A percentile compares a stretch with the other conserved stretches of the same genome.
Evolutionary conservation across 2,888 invertebrate species (phyloP).

Genomic region (Melolontha melolontha): DNA sequence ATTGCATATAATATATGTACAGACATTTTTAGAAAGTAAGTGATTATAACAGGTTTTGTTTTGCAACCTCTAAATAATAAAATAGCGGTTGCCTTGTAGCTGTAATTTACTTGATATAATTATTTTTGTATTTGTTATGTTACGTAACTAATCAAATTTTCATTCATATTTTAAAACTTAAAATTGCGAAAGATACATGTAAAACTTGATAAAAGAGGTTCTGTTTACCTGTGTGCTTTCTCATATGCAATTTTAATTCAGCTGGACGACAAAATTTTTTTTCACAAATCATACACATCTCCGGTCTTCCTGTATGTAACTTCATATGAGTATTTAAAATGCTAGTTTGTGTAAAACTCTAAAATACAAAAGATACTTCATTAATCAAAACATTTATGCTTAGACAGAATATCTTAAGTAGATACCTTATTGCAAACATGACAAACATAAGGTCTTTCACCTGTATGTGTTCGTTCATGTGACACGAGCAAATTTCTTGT

Average conservation of each 20-base stretch:
- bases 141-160: too few relatives aligned
- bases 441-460: conserved; percentile 58
- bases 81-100: too few relatives aligned
- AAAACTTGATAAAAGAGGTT: conserved; percentile 54
- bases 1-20: too few relatives aligned
- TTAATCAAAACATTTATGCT: not conserved
- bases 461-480: conserved; percentile 58
- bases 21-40: too few relatives aligned
- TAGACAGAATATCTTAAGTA: not conserved
- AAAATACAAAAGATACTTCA: conserved; percentile 1
- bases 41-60: too few relatives aligned
- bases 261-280: conserved; percentile 60
- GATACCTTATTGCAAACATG: conserved; percentile 58
- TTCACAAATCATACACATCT: conserved; percentile 58
- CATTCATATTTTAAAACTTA: too few relatives aligned
- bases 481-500: conserved; percentile 54
- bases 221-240: conserved; percentile 62
- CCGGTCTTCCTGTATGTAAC: conserved; percentile 59
- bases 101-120: too few relatives aligned
- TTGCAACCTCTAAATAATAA: too few relatives aligned
- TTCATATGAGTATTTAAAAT: conserved; percentile 60
- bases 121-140: too few relatives aligned
- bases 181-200: too few relatives aligned
- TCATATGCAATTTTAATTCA: conserved; percentile 59
- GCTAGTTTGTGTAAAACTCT: conserved; percentile 58